Conservation (phyloP, 2,113 vertebrate species). For the Spea multiplicata region DNA sequence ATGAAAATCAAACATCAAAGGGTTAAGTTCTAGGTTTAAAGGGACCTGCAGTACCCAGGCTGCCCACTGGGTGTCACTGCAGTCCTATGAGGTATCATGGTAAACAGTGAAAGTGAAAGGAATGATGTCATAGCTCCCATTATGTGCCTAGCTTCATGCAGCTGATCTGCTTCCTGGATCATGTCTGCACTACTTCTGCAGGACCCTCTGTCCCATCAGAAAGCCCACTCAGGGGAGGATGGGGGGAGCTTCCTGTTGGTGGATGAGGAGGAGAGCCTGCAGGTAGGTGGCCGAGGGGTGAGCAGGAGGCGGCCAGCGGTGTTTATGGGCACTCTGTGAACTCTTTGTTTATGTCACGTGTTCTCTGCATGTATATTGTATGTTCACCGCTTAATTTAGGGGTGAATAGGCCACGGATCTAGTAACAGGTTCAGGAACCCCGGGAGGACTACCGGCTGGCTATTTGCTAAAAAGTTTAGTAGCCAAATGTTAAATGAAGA, state of each 20-base stretch:
- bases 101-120: constrained; percentile 41
- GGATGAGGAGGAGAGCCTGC: constrained; percentile 72
- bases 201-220: constrained; percentile 60
- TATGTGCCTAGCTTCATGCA: not conserved
- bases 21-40: not conserved
- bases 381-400: too few species aligned
- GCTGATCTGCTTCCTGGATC: not conserved
- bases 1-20: too few species aligned
- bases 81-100: not conserved
- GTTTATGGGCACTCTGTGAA: not conserved
- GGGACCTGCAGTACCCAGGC: not conserved
- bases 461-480: too few species aligned
- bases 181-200: constrained; percentile 71
- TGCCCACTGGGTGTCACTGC: constrained; percentile 17
- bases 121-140: not conserved
- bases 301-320: not conserved
- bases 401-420: too few species aligned
- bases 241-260: constrained; percentile 70
- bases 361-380: not conserved
- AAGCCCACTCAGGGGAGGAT: constrained; percentile 39
- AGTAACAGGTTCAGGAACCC: too few species aligned
- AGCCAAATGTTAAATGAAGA: too few species aligned
- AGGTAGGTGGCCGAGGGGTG: constrained; percentile 59
- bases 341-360: not conserved
- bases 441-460: too few species aligned